phyloP scores from a whole-genome alignment of 1,140 invertebrate species.

The Euura lappo region DNA sequence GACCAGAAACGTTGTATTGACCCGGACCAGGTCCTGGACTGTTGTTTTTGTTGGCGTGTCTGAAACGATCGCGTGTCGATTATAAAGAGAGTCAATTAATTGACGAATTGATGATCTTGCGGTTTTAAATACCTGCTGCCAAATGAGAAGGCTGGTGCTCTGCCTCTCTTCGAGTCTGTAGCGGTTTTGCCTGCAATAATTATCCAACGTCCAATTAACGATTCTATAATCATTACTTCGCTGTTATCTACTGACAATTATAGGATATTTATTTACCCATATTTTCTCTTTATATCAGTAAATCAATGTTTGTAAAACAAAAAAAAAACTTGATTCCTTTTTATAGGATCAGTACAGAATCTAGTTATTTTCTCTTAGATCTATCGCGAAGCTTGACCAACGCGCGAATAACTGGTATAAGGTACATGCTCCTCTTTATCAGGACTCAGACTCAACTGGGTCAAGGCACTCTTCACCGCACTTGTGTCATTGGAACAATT shows the following conservation, averaged over 20 bases:
- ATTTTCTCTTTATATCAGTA: too few relatives aligned
- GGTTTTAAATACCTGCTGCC: constrained; percentile 64
- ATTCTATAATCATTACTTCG: too few relatives aligned
- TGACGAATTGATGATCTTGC: neutral
- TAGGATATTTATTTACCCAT: too few relatives aligned
- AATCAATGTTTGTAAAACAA: neutral
- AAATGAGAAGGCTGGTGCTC: constrained; percentile 81
- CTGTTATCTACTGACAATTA: too few relatives aligned
- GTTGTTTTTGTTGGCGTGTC: constrained; percentile 60
- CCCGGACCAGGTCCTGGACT: constrained; percentile 83
- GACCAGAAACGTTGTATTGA: constrained; percentile 83
- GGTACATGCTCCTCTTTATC: neutral
- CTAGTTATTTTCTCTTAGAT: too few relatives aligned
- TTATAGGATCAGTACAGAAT: neutral
- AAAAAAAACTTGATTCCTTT: neutral
- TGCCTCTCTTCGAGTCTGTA: constrained; percentile 74
- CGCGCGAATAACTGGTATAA: too few relatives aligned
- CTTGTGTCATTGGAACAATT: neutral
- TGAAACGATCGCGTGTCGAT: constrained; percentile 38
- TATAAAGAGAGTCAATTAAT: constrained; percentile 23
- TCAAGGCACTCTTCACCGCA: neutral
- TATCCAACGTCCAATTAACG: constrained; percentile 18
- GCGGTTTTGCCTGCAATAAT: constrained; percentile 70
- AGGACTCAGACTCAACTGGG: neutral
- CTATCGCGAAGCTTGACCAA: too few relatives aligned